Evolutionary conservation across 2,888 invertebrate species (phyloP).

Genomic region (Monochamus alternatus): DNA sequence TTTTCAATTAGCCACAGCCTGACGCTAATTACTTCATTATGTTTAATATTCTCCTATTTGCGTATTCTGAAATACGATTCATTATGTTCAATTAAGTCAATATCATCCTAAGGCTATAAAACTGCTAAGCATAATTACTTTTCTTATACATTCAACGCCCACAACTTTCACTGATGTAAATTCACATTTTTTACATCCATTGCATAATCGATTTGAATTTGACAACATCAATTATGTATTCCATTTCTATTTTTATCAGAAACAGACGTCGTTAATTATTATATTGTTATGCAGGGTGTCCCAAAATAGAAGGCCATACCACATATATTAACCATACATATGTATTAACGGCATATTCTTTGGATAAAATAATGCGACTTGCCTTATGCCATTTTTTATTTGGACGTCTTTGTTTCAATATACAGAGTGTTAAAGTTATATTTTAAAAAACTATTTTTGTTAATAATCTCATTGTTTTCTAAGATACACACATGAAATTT

Average conservation of each 20-base stretch:
- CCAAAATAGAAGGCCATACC: too few relatives aligned
- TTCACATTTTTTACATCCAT: background rate
- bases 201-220: background rate
- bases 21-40: background rate
- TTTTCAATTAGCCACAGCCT: background rate
- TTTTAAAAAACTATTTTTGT: too few relatives aligned
- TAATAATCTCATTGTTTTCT: too few relatives aligned
- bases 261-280: background rate
- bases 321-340: too few relatives aligned
- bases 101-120: slow-evolving; percentile 16
- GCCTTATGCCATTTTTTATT: too few relatives aligned
- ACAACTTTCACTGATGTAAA: slow-evolving; percentile 7
- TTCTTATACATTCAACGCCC: slow-evolving; percentile 11
- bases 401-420: too few relatives aligned
- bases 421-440: too few relatives aligned
- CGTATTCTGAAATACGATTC: background rate
- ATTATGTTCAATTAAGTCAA: slow-evolving; percentile 5
- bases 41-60: background rate
- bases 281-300: too few relatives aligned
- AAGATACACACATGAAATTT: too few relatives aligned
- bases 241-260: background rate
- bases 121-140: slow-evolving; percentile 16
- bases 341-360: too few relatives aligned
- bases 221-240: background rate
- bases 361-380: too few relatives aligned